These are phyloP conservation scores for Nephila pilipes DNA, from an alignment of 1,140 invertebrate genomes.

Conservation along the genomic window DNA sequence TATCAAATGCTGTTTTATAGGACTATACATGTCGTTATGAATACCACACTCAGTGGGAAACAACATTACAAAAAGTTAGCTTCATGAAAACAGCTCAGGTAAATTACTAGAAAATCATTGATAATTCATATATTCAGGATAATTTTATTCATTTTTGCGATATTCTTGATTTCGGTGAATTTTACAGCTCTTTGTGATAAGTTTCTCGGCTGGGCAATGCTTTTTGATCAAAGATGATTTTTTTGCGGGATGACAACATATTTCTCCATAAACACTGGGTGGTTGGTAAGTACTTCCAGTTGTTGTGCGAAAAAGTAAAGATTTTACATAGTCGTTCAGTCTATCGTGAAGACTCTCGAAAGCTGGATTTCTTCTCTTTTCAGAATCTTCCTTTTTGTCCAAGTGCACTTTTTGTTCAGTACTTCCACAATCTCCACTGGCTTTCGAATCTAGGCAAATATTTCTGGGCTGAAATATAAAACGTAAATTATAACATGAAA, in stretches of 20 bases:
- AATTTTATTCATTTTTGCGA: background rate
- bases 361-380: background rate
- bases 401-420: background rate
- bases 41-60: no score
- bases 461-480: background rate
- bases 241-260: background rate
- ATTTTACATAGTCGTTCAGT: constrained; percentile 6
- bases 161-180: constrained; percentile 32
- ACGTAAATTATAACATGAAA: background rate
- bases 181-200: background rate
- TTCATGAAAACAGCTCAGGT: no score
- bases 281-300: constrained; percentile 19
- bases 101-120: background rate
- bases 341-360: background rate
- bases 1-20: no score
- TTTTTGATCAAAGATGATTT: background rate
- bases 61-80: no score
- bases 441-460: background rate
- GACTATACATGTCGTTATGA: no score
- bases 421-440: background rate
- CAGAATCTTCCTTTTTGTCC: background rate
- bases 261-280: background rate
- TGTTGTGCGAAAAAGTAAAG: constrained; percentile 41
- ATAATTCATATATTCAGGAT: background rate
- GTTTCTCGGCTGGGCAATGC: background rate